Conservation (phyloP, 2,888 invertebrate genomes). For the Bembecia ichneumoniformis region DNA sequence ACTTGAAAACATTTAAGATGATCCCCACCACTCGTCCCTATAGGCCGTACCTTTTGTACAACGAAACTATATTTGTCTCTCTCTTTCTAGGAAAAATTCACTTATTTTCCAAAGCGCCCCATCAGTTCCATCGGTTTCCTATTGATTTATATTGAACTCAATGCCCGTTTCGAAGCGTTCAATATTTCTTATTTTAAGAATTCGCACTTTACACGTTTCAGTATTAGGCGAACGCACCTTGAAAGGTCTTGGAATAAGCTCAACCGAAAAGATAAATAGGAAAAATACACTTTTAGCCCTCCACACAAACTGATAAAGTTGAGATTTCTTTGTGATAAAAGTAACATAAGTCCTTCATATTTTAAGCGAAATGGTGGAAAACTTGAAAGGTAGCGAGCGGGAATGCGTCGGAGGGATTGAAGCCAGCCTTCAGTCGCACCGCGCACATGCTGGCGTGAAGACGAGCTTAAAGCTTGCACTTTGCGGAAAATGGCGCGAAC, state of each 20-base stretch:
- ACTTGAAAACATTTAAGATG: slow-evolving; percentile 55
- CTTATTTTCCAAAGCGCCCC: slow-evolving; percentile 42
- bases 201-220: slow-evolving; percentile 22
- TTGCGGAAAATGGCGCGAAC: slow-evolving; percentile 49
- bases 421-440: slow-evolving; percentile 58
- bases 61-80: slow-evolving; percentile 61
- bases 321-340: background rate
- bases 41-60: slow-evolving; percentile 66
- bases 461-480: slow-evolving; percentile 27
- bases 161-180: slow-evolving; percentile 11
- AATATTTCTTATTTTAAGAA: slow-evolving; percentile 12
- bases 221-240: slow-evolving; percentile 11
- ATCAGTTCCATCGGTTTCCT: slow-evolving; percentile 31
- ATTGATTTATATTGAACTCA: slow-evolving; percentile 20
- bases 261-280: background rate
- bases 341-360: background rate
- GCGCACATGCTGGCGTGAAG: slow-evolving; percentile 54
- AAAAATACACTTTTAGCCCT: background rate
- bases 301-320: background rate
- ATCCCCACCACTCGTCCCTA: slow-evolving; percentile 54
- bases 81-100: slow-evolving; percentile 57
- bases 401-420: slow-evolving; percentile 49
- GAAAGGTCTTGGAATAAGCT: slow-evolving; percentile 12
- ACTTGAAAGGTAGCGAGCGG: slow-evolving; percentile 61
- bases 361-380: slow-evolving; percentile 26